A percentile compares a stretch with the other conserved stretches of the same genome.
Conservation (phyloP, 2,113 vertebrate genomes). For the Alexandromys fortis region DNA sequence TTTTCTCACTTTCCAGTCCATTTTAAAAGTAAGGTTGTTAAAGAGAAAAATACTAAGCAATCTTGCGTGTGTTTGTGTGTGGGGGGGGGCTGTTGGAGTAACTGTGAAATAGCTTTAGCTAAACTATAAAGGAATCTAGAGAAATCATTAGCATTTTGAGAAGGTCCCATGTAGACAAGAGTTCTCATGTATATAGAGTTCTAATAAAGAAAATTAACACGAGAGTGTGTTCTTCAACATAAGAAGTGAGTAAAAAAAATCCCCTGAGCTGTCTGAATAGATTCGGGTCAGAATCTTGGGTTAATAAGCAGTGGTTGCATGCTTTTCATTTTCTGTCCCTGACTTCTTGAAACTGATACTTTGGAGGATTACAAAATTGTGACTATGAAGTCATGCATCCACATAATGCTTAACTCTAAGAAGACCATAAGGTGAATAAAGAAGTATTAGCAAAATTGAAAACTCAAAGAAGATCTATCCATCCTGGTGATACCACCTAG, state of each 20-base stretch:
- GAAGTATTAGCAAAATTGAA: constrained; percentile 50
- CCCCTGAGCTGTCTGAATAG: background rate
- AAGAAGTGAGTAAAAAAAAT: background rate
- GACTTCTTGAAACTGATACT: constrained; percentile 68
- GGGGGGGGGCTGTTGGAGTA: background rate
- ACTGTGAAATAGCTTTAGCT: constrained; percentile 2
- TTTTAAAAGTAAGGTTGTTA: background rate
- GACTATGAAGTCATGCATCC: constrained; percentile 67
- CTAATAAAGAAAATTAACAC: constrained; percentile 33
- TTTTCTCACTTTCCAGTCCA: background rate
- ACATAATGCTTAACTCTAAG: constrained; percentile 49
- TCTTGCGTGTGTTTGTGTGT: background rate
- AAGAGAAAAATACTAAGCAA: constrained; percentile 16
- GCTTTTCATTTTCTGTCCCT: constrained; percentile 70
- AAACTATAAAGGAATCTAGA: constrained; percentile 29
- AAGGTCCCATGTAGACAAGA: background rate
- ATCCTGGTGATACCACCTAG: background rate
- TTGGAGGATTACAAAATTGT: constrained; percentile 69
- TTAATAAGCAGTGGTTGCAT: constrained; percentile 52
- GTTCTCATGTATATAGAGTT: background rate
- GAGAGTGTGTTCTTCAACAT: background rate
- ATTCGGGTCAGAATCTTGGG: constrained; percentile 45
- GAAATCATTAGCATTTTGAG: background rate
- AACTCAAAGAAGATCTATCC: background rate
- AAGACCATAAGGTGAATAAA: constrained; percentile 44